These are phyloP conservation scores for Latrodectus elegans DNA, from an alignment of 2,888 invertebrate species.

Conservation along the genomic window DNA sequence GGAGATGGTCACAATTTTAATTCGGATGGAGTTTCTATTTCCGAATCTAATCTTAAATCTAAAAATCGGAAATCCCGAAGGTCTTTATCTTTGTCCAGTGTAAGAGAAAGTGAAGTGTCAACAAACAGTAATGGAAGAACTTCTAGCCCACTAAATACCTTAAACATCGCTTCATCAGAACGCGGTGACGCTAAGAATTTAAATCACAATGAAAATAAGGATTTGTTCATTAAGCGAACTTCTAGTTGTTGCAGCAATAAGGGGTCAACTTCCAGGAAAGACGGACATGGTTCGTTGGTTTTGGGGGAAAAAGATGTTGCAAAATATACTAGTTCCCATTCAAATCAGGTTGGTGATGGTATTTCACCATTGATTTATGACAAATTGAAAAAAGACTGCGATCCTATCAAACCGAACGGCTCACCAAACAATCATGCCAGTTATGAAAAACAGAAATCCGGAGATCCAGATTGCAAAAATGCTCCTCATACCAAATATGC, in stretches of 20 bases:
- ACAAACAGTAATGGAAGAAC: conserved; percentile 10
- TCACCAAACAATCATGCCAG: neutral
- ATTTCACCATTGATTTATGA: conserved; percentile 9
- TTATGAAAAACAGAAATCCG: neutral
- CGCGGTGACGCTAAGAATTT: neutral
- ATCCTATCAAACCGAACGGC: neutral
- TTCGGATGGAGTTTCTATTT: neutral
- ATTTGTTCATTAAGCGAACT: conserved; percentile 52
- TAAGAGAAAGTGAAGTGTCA: conserved; percentile 49
- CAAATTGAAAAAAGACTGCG: conserved; percentile 17
- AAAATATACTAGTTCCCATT: conserved; percentile 2
- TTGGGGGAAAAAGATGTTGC: conserved; percentile 19
- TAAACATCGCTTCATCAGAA: neutral
- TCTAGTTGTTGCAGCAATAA: conserved; percentile 46
- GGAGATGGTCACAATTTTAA: conserved; percentile 46
- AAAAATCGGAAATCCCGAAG: conserved; percentile 40
- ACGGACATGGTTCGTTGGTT: conserved; percentile 41
- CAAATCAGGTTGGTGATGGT: conserved; percentile 27
- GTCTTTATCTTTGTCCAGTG: conserved; percentile 54
- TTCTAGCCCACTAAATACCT: conserved; percentile 5
- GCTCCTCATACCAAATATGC: too few species aligned
- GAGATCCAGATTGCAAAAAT: too few species aligned
- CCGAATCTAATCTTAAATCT: neutral
- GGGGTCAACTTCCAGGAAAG: conserved; percentile 43
- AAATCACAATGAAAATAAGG: conserved; percentile 43